Percentiles rank a stretch among this genome's conserved stretches.
These are phyloP conservation scores for Ptilodon capucinus DNA, from an alignment of 2,888 invertebrate genomes.

Conservation along the genomic window DNA sequence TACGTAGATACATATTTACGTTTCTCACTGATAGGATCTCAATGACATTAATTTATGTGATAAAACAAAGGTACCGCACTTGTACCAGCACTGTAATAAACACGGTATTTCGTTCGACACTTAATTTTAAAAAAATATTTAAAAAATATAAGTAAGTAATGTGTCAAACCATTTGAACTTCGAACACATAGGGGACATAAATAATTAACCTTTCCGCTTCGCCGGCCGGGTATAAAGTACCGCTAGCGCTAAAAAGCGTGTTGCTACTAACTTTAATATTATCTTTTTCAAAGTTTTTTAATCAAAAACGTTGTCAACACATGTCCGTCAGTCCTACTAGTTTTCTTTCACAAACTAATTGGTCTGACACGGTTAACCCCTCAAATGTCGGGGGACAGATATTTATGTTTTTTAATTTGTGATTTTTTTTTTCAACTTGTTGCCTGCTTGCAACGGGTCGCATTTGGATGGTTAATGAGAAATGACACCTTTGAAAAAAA, in stretches of 20 bases:
- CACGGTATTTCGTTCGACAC: too few species aligned
- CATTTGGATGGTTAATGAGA: slow-evolving; percentile 49
- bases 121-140: neutral
- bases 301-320: slow-evolving; percentile 61
- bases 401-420: slow-evolving; percentile 56
- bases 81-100: too few species aligned
- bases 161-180: neutral
- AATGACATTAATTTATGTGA: too few species aligned
- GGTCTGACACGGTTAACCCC: slow-evolving; percentile 72
- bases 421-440: slow-evolving; percentile 55
- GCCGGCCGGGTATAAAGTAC: slow-evolving; percentile 12
- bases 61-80: too few species aligned
- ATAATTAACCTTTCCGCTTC: slow-evolving; percentile 11
- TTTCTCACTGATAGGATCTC: too few species aligned
- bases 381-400: slow-evolving; percentile 44
- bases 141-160: neutral
- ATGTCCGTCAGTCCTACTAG: slow-evolving; percentile 63
- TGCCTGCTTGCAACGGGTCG: slow-evolving; percentile 48
- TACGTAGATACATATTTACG: too few species aligned
- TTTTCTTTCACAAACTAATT: slow-evolving; percentile 77
- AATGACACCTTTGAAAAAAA: slow-evolving; percentile 52
- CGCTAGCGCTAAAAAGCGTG: slow-evolving; percentile 19
- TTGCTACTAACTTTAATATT: slow-evolving; percentile 35
- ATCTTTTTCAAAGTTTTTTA: slow-evolving; percentile 49
- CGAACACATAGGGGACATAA: slow-evolving; percentile 2